These are phyloP conservation scores for Sarotherodon lohbergeri DNA, from an alignment of 2,113 vertebrate genomes.

Conservation along the genomic window DNA sequence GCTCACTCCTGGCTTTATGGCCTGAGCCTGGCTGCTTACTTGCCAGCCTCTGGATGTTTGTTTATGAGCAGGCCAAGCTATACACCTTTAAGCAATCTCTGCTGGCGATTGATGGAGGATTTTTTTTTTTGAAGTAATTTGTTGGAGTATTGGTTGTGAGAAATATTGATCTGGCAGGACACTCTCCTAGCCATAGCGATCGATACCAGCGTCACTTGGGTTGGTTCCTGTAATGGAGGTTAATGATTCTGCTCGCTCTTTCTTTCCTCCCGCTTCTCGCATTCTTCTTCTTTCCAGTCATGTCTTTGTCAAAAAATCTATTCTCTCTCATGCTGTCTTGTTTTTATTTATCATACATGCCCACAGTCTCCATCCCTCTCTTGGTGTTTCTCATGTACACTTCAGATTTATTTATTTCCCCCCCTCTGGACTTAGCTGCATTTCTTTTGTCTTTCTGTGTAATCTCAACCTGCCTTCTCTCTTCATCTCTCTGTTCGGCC, in stretches of 20 bases:
- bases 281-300: not conserved
- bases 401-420: not conserved
- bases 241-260: constrained; percentile 43
- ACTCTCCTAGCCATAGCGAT: constrained; percentile 24
- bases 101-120: constrained; percentile 24
- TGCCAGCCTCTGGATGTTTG: not conserved
- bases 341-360: not conserved
- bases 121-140: constrained; percentile 56
- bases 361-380: not conserved
- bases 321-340: not conserved
- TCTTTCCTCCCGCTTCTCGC: constrained; percentile 3
- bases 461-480: constrained; percentile 6
- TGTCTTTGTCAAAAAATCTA: constrained; percentile 11
- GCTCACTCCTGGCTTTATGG: not conserved
- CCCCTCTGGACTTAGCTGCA: not conserved
- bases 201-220: constrained; percentile 34
- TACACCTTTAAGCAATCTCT: constrained; percentile 7
- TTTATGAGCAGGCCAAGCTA: not conserved
- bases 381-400: constrained; percentile 15
- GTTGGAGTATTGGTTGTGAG: constrained; percentile 51
- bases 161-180: constrained; percentile 56
- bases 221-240: constrained; percentile 48
- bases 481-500: not conserved
- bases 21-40: not conserved
- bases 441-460: constrained; percentile 1